Base-by-base conservation (phyloP, 2,888 invertebrate genomes). In the Cacoxenus indagator region DNA sequence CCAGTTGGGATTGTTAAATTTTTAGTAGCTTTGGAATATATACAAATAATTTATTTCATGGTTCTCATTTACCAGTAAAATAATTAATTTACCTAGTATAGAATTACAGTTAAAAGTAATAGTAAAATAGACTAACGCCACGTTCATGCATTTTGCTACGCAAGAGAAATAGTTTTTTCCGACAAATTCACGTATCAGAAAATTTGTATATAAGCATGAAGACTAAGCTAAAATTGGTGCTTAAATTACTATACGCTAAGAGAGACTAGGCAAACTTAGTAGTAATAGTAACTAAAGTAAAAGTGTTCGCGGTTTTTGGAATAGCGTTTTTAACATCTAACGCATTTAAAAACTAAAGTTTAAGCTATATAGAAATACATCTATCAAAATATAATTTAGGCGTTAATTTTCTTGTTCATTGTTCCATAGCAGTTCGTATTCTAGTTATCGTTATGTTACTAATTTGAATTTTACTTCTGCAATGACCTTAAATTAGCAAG, bases 241-340 rank as follows among this genome's bases (percentile, higher is more conserved):
- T 57, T 57, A 65, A 24, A 29, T 43, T 43, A 43, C 51, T 65
- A 65, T 19, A 65, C 31, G 51, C 65, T 65, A 61, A 27, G 26
- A 17, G 64, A 64, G n/a, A n/a, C 64, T 64, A 64, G 64, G 64
- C 64, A 64, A 51, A 17, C 22, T 51, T 51, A 74, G 65, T 37
- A 64, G 64, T 68, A 73, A 55, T n/a, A 37, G 8, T 37, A 37
- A 14, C 37, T 37, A 37, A 37, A n/a, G 37, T 37, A 37, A 37
- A 37, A 11, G 37, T 37, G 37, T 37, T 37, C 37, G 37, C n/a
- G n/a, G n/a, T 37, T 37, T 37, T 37, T 37, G 37, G 37, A 37
- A 37, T 37, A 37, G 37, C 14, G 9, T 37, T 14, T 2, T 37
- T 37, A 2, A 2, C 9, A 37, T 8, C 8, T 14, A 37, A 14